phyloP scores from a whole-genome alignment of 2,797 vertebrate genomes.

The Pangasius djambal region DNA sequence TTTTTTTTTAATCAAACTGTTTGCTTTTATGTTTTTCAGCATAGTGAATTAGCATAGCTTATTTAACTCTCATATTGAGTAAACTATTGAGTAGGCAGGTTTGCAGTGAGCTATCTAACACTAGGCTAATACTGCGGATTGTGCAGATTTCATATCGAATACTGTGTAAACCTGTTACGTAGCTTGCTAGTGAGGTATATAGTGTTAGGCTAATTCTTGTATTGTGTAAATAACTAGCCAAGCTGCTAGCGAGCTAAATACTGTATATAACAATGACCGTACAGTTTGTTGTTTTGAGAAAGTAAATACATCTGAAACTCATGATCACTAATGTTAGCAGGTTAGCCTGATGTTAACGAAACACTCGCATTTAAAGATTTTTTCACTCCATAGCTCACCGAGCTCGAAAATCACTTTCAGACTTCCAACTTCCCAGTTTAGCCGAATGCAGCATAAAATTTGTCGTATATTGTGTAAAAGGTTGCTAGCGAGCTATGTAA shows the following conservation, averaged over 20 bases:
- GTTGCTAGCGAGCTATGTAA: not conserved
- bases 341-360: not conserved
- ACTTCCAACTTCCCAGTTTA: not conserved
- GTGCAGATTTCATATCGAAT: not conserved
- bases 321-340: not conserved
- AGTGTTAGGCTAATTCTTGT: not conserved
- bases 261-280: not conserved
- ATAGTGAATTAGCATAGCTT: not conserved
- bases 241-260: not conserved
- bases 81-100: not conserved
- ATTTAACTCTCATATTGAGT: not conserved
- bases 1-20: not conserved
- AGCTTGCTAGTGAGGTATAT: not conserved
- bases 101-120: not conserved
- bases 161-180: not conserved
- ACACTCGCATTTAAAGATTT: not conserved
- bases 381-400: not conserved
- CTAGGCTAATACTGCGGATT: not conserved
- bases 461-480: not conserved
- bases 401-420: not conserved
- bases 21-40: not conserved
- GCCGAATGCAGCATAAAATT: not conserved
- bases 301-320: not conserved
- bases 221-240: not conserved
- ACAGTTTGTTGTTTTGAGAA: not conserved